Evolutionary conservation across 1,140 invertebrate species (phyloP), one percentile per base, ranked within the genome.

Genomic region (Proctacanthus coquilletti): DNA sequence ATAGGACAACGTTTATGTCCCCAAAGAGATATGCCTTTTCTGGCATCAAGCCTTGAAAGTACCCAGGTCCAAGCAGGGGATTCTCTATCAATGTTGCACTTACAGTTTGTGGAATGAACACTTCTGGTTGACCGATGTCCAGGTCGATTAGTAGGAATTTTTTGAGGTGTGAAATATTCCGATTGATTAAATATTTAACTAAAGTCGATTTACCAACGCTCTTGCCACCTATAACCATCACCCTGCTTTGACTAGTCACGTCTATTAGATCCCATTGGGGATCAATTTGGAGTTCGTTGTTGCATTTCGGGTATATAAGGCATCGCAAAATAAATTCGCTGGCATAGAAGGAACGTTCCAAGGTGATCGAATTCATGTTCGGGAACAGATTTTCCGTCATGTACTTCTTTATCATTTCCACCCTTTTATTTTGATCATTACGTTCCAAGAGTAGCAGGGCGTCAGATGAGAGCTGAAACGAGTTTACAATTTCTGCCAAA

Each of bases 41-140:
- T 39, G 47, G 48, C 31, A 54, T 50, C 32, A 39, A 38, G 21
- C 52, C 51, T 0, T 37, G 21, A 8, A 57, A 48, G 38, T 75
- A 81, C 57, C 80, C 80, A 1, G 80, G 75, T 19, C 80, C 82
- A 21, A 83, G 50, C 0, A 84, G 43, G 2, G 77, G 76, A 30
- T 65, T 45, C 2, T 60, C 61, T 2, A 84, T 51, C 18, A 72
- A 37, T 33, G 60, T 60, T 21, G 75, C 62, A 4, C 78, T 80
- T 5, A 85, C 50, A 40, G 72, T 74, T 5, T 77, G 75, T 1
- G 76, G 62, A 5, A 77, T 58, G 33, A 74, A 77, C 33, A 81
- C 72, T 59, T 86, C 83, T 5, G 78, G 58, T 52, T 87, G 83
- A 3, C 84, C 84, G 34, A 75, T 72, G 62, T 87, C 84, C 42